Evolutionary conservation across 2,113 vertebrate genomes (phyloP), one percentile per base, ranked within the genome.

Genomic region (Hyla sarda): DNA sequence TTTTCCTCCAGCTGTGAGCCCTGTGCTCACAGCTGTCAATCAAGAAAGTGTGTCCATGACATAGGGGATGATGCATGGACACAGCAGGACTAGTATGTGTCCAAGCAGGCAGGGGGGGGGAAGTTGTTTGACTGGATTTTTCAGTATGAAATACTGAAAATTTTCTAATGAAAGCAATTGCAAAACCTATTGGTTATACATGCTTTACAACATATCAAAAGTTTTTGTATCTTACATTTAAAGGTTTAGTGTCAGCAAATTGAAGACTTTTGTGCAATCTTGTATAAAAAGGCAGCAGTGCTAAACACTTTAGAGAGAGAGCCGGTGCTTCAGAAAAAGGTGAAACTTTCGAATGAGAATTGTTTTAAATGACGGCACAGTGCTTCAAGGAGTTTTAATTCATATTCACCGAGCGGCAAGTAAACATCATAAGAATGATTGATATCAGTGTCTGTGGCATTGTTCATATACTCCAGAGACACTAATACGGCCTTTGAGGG

Each of bases 301-400:
- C 45, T 65, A 81, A 45, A 65, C 79, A 65, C 79, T 81, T 81
- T 65, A 82, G 41, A 82, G 80, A 67, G 17, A 45, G 50, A 30
- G 25, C 16, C 14, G 11, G 62, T 23, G 21, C 65, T 69, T 50
- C 23, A 30, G 25, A 30, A 69, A 45, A 30, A 67, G 62, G 58
- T 69, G 62, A 69, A 69, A 41, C 37, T 62, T 62, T 47, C 54
- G 34, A 48, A 82, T 30, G 45, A 50, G 41, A 50, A 23, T 82
- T 69, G 41, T 32, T 62, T 69, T 69, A 32, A 69, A 82, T 13
- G 13, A 16, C 34, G 30, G 16, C 41, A 50, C 52, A 69, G 25
- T 82, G 60, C 41, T 69, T 69, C 16, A 13, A 50, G 37, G 30
- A 69, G 62, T 17, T 30, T 25, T 45, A 45, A 28, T 69, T 82